Percentiles rank a stretch among this genome's conserved stretches.
phyloP scores from a whole-genome alignment of 2,888 invertebrate genomes.

The Eretmocerus hayati region DNA sequence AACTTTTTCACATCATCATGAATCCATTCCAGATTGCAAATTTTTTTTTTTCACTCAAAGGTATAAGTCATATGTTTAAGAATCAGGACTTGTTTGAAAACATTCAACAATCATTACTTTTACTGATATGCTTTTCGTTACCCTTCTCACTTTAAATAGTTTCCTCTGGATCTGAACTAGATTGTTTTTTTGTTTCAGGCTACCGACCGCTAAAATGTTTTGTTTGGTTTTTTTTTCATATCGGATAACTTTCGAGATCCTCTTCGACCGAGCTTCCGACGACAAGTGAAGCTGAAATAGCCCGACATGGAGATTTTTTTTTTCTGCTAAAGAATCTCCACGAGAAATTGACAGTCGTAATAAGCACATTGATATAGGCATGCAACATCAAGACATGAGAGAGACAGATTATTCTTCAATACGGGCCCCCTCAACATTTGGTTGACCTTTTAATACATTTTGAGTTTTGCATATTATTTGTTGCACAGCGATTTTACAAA shows the following conservation, averaged over 20 bases:
- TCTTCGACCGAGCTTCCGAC: slow-evolving; percentile 26
- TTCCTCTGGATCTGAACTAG: background rate
- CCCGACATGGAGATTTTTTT: slow-evolving; percentile 6
- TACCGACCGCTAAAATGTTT: background rate
- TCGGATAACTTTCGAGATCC: slow-evolving; percentile 37
- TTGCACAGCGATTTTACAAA: too few species aligned
- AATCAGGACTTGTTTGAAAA: too few species aligned
- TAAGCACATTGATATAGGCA: slow-evolving; percentile 33
- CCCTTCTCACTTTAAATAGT: slow-evolving; percentile 4
- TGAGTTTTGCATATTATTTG: too few species aligned
- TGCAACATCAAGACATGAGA: slow-evolving; percentile 35
- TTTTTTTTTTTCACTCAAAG: too few species aligned
- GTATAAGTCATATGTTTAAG: too few species aligned
- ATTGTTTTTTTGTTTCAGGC: background rate
- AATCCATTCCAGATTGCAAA: too few species aligned
- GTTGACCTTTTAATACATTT: too few species aligned
- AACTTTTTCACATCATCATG: too few species aligned
- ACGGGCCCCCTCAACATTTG: slow-evolving; percentile 6
- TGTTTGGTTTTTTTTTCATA: slow-evolving; percentile 11
- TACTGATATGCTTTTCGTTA: slow-evolving; percentile 21
- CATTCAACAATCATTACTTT: slow-evolving; percentile 13
- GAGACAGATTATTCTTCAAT: slow-evolving; percentile 22
- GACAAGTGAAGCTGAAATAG: slow-evolving; percentile 21
- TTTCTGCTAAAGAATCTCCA: slow-evolving; percentile 25
- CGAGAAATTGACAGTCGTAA: slow-evolving; percentile 30